These are phyloP conservation scores for Lagorchestes hirsutus DNA, from an alignment of 2,797 vertebrate species.

Conservation along the genomic window DNA sequence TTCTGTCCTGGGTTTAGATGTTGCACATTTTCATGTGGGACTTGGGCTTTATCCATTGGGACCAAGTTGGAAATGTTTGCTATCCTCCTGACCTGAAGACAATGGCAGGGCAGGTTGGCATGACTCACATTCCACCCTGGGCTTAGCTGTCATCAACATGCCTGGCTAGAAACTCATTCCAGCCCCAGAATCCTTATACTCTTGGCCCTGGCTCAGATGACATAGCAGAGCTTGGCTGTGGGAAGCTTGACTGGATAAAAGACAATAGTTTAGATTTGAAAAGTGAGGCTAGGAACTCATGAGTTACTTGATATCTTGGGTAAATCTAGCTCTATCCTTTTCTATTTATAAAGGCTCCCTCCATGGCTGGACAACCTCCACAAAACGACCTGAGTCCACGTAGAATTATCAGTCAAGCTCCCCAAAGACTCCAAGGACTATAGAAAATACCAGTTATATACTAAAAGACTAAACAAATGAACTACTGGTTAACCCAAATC, in stretches of 20 bases:
- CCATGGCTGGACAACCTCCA: neutral
- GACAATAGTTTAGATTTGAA: neutral
- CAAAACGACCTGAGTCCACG: neutral
- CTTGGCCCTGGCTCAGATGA: constrained; percentile 52
- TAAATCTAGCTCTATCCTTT: neutral
- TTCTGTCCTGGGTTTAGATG: constrained; percentile 10
- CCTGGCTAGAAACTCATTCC: constrained; percentile 77
- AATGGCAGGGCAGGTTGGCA: constrained; percentile 80
- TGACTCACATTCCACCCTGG: constrained; percentile 83
- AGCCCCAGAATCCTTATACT: neutral
- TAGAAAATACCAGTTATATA: neutral
- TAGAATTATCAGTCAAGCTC: neutral
- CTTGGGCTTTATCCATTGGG: constrained; percentile 72
- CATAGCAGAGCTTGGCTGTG: neutral
- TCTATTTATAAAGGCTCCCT: neutral
- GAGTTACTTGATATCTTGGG: neutral
- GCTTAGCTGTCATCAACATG: constrained; percentile 83
- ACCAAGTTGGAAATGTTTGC: constrained; percentile 19
- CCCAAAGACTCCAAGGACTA: neutral
- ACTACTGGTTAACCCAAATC: neutral
- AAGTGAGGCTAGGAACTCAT: neutral
- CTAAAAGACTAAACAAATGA: neutral
- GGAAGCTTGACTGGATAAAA: constrained; percentile 10
- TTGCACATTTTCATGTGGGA: constrained; percentile 61
- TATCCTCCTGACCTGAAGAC: constrained; percentile 76